phyloP scores from a whole-genome alignment of 2,797 vertebrate genomes.

The Enoplosus armatus region DNA sequence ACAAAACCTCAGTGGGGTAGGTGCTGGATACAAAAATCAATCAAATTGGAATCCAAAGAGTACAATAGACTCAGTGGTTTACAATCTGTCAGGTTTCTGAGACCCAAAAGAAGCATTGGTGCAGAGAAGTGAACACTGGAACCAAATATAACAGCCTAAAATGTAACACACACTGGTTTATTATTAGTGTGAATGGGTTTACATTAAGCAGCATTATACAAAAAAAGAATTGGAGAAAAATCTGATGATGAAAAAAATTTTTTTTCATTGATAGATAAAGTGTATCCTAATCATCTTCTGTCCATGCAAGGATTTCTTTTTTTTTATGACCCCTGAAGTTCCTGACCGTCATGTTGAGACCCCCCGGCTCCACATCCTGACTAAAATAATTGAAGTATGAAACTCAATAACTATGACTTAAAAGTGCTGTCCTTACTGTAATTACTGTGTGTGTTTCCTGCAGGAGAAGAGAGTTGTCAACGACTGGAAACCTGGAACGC shows the following conservation, averaged over 20 bases:
- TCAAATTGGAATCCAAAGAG: neutral
- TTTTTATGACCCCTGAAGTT: neutral
- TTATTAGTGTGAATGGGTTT: neutral
- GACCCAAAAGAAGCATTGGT: neutral
- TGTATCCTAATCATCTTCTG: no score
- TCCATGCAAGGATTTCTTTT: no score
- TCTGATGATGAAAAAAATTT: no score
- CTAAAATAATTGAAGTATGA: neutral
- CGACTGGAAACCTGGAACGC: constrained; percentile 77
- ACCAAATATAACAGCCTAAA: neutral
- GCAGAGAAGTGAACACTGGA: neutral
- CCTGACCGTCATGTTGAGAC: neutral
- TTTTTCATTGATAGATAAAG: no score
- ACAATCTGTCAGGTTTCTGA: neutral
- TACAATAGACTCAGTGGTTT: neutral
- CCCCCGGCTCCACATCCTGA: neutral
- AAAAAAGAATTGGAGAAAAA: no score
- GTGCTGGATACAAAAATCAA: neutral
- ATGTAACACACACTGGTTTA: neutral
- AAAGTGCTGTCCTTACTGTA: neutral
- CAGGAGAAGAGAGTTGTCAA: constrained; percentile 89
- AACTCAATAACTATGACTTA: neutral
- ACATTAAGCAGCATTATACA: no score
- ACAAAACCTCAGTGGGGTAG: neutral
- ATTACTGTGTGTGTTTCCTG: constrained; percentile 9